Conservation (phyloP, 92 coral and sea anemone species). For the Epizoanthus fatuus region DNA sequence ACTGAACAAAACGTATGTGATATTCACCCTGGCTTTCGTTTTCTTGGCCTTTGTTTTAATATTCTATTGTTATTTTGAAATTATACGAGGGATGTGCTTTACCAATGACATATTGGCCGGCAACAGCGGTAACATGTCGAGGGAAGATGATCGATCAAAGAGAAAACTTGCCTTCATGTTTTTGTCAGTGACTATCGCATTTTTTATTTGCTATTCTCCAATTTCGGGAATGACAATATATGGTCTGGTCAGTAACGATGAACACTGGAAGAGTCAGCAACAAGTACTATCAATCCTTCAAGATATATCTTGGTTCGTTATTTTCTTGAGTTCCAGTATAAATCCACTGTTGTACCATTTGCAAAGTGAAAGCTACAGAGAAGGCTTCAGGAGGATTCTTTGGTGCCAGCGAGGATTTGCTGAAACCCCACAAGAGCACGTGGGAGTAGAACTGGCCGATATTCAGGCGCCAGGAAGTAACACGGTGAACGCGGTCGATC, state of each 20-base stretch:
- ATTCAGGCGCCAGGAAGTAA: too few relatives aligned
- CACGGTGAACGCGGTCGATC: too few relatives aligned
- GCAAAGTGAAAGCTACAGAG: slow-evolving; percentile 28
- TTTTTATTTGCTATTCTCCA: neutral
- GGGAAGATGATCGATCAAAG: slow-evolving; percentile 1
- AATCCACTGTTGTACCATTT: slow-evolving; percentile 32
- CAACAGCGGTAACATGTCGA: neutral
- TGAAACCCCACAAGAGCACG: too few relatives aligned
- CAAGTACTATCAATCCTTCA: neutral
- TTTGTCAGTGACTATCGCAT: slow-evolving; percentile 11
- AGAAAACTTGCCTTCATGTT: slow-evolving; percentile 19
- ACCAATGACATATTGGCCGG: slow-evolving; percentile 12
- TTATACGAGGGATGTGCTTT: slow-evolving; percentile 30
- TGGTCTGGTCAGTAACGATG: neutral
- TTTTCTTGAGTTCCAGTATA: slow-evolving; percentile 4
- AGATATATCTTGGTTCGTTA: slow-evolving; percentile 9
- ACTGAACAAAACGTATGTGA: neutral
- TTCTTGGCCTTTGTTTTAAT: neutral
- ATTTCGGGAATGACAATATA: neutral
- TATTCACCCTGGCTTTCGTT: neutral
- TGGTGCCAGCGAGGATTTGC: neutral
- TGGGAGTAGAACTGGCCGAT: too few relatives aligned
- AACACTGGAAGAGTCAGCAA: neutral
- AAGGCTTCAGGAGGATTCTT: slow-evolving; percentile 7
- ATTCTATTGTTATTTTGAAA: slow-evolving; percentile 7